Conservation (phyloP, 2,113 vertebrate genomes). For the Alethe castanea region DNA sequence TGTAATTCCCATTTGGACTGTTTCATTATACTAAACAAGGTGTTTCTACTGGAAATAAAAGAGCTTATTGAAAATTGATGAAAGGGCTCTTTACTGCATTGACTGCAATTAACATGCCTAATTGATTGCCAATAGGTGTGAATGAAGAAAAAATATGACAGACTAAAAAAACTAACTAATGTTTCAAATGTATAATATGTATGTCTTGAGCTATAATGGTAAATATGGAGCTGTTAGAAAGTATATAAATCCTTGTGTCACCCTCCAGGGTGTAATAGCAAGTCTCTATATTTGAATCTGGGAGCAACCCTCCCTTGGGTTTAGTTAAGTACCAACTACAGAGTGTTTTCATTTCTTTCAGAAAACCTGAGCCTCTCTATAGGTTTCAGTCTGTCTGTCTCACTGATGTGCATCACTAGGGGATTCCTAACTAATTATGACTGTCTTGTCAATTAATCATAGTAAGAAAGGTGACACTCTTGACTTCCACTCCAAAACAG, state of each 20-base stretch:
- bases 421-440: background rate
- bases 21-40: background rate
- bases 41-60: background rate
- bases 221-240: background rate
- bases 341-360: background rate
- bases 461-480: background rate
- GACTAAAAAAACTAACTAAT: background rate
- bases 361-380: background rate
- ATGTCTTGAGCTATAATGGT: background rate
- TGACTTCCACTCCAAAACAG: background rate
- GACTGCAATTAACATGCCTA: background rate
- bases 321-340: background rate
- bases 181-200: background rate
- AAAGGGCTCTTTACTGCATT: background rate
- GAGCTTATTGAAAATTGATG: background rate
- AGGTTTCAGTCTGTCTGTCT: background rate
- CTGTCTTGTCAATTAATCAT: background rate
- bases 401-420: background rate
- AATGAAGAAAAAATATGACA: background rate
- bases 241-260: background rate
- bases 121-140: background rate
- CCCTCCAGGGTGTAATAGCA: background rate
- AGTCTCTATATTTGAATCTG: background rate
- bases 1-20: background rate
- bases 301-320: background rate